These are phyloP conservation scores for Capra hircus DNA, from an alignment of 2,113 vertebrate species.

Conservation along the genomic window DNA sequence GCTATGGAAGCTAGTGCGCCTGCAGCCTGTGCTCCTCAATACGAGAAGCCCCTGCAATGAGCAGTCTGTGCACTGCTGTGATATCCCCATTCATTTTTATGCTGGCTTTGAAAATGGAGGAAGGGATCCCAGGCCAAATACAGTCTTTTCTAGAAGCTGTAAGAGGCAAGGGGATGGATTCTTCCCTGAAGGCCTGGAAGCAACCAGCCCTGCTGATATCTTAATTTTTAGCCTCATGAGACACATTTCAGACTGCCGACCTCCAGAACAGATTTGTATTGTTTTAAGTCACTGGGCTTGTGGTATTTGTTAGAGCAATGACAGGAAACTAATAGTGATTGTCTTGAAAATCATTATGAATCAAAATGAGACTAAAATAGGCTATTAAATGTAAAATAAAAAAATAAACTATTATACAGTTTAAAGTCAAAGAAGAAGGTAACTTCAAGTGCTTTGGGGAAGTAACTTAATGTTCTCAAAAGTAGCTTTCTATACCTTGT, in stretches of 20 bases:
- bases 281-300: background rate
- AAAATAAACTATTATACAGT: background rate
- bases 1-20: background rate
- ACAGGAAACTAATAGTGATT: background rate
- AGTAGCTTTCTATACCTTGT: background rate
- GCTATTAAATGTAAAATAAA: background rate
- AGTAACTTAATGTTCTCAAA: background rate
- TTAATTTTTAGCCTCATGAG: background rate
- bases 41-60: background rate
- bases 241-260: background rate
- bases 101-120: background rate
- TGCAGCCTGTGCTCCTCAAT: background rate
- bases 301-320: background rate
- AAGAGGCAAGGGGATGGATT: background rate
- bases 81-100: background rate
- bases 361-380: background rate
- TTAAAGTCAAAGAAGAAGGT: background rate
- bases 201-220: background rate
- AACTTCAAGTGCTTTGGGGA: background rate
- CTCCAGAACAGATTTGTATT: background rate
- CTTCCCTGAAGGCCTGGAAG: background rate
- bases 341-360: background rate
- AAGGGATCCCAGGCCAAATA: background rate
- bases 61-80: background rate
- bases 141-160: background rate